Conservation (phyloP, 2,888 invertebrate genomes). For the Odontothrips loti region DNA sequence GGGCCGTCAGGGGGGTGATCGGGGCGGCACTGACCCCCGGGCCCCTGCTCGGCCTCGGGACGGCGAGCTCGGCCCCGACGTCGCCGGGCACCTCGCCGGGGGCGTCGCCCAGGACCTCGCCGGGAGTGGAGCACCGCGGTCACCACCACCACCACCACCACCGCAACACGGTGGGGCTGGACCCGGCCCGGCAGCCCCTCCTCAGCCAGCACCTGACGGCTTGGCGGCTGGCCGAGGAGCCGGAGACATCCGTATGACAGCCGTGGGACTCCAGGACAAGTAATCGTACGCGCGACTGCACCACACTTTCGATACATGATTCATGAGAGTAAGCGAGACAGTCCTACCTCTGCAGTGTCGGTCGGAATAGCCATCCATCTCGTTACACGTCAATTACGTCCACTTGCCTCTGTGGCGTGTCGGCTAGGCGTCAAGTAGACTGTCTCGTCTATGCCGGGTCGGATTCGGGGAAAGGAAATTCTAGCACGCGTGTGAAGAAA, state of each 20-base stretch:
- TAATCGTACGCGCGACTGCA: too few relatives aligned
- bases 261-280: too few relatives aligned
- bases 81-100: constrained; percentile 9
- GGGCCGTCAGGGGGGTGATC: constrained; percentile 10
- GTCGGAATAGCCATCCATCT: too few relatives aligned
- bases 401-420: too few relatives aligned
- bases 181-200: constrained; percentile 41
- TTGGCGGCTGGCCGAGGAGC: constrained; percentile 32
- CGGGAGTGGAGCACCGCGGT: constrained; percentile 28
- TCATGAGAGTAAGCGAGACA: too few relatives aligned
- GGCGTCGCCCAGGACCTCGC: constrained; percentile 5
- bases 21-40: neutral
- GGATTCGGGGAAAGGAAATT: too few relatives aligned
- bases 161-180: constrained; percentile 42
- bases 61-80: neutral
- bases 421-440: too few relatives aligned
- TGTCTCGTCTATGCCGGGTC: too few relatives aligned
- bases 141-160: constrained; percentile 34
- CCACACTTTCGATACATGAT: too few relatives aligned
- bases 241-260: constrained; percentile 33
- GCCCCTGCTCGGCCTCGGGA: neutral
- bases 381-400: too few relatives aligned
- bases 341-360: too few relatives aligned
- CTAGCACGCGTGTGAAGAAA: too few relatives aligned
- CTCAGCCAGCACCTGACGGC: constrained; percentile 38